A percentile compares a stretch with the other conserved stretches of the same genome.
These are phyloP conservation scores for Herpetotheres cachinnans DNA, from an alignment of 2,113 vertebrate genomes.

Conservation along the genomic window DNA sequence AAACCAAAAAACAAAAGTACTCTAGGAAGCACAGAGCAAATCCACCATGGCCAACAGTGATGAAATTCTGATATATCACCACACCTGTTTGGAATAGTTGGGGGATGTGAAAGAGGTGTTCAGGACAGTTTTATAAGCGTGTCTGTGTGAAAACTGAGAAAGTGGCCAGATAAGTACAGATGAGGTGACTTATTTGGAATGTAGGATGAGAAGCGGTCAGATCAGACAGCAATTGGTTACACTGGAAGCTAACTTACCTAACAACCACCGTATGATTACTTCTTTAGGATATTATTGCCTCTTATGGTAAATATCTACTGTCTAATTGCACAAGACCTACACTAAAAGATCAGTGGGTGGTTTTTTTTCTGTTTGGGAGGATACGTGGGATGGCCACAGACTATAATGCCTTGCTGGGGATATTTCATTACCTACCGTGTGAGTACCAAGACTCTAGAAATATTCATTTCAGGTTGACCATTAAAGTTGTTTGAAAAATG, in stretches of 20 bases:
- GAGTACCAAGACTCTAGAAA: not conserved
- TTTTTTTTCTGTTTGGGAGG: not conserved
- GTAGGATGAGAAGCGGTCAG: not conserved
- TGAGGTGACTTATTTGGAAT: constrained; percentile 44
- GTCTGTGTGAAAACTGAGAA: constrained; percentile 45
- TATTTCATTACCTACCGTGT: not conserved
- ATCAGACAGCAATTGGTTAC: not conserved
- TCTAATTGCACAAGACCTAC: not conserved
- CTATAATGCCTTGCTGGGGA: not conserved
- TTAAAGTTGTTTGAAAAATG: not conserved
- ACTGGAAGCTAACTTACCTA: not conserved
- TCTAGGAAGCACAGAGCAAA: not conserved
- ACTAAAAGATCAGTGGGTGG: not conserved
- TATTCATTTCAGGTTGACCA: not conserved
- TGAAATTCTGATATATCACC: constrained; percentile 28
- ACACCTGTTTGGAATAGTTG: constrained; percentile 37
- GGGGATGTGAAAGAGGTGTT: constrained; percentile 26
- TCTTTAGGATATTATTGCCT: not conserved
- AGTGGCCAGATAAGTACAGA: constrained; percentile 10
- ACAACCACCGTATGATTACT: not conserved
- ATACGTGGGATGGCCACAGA: not conserved
- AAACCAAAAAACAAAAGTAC: not conserved
- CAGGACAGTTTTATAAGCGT: constrained; percentile 19
- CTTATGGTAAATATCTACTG: not conserved
- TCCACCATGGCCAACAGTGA: not conserved